These are phyloP conservation scores for Ceratotherium simum DNA, from an alignment of 2,113 vertebrate genomes.

Conservation along the genomic window DNA sequence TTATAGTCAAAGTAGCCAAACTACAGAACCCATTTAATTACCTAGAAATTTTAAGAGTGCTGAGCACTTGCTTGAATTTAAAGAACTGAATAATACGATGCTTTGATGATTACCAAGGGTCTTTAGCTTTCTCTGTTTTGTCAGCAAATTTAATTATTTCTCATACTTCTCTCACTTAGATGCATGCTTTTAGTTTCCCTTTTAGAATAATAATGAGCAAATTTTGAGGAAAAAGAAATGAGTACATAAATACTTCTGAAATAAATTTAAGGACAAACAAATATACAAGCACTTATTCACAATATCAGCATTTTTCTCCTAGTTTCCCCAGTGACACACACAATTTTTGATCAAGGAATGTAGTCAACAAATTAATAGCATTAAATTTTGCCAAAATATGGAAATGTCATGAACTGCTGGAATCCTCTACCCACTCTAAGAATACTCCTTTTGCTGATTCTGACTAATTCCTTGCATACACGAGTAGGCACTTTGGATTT, in stretches of 20 bases:
- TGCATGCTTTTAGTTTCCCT: constrained; percentile 31
- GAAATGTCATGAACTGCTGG: background rate
- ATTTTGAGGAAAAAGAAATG: background rate
- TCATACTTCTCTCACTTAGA: constrained; percentile 35
- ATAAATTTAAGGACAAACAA: constrained; percentile 32
- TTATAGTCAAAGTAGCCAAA: constrained; percentile 85
- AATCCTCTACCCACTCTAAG: background rate
- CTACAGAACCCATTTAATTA: constrained; percentile 87
- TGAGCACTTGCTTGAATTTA: constrained; percentile 76
- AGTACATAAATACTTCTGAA: background rate
- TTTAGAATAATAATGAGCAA: constrained; percentile 59
- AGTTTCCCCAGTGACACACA: background rate
- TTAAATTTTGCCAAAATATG: background rate
- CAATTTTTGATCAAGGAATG: background rate
- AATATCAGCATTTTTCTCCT: background rate
- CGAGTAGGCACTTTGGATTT: background rate
- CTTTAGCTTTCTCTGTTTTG: constrained; percentile 73
- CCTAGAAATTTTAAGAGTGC: constrained; percentile 74
- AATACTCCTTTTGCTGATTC: background rate
- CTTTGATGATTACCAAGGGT: constrained; percentile 82
- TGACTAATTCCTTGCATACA: background rate
- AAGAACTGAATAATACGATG: constrained; percentile 77
- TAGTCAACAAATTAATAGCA: background rate
- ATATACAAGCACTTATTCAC: background rate
- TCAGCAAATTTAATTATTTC: constrained; percentile 82